A percentile compares a stretch with the other conserved stretches of the same genome.
These are phyloP conservation scores for Platycheirus albimanus DNA, from an alignment of 2,888 invertebrate species.

Conservation along the genomic window DNA sequence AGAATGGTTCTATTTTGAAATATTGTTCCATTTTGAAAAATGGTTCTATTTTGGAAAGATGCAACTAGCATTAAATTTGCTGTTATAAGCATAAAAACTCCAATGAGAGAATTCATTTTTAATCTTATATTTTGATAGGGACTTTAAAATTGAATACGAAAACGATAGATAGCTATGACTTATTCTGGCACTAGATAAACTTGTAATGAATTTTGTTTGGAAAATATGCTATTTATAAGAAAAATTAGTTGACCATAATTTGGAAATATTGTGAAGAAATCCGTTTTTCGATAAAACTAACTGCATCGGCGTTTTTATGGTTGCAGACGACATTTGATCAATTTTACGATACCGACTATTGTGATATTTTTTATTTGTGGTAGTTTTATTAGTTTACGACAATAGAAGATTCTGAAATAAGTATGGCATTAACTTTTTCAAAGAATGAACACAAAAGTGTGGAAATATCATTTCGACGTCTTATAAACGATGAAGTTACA, in stretches of 20 bases:
- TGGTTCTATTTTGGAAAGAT: background rate
- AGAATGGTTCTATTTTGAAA: too few relatives aligned
- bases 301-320: background rate
- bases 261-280: background rate
- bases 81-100: background rate
- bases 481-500: too few relatives aligned
- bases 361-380: background rate
- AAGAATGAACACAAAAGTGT: too few relatives aligned
- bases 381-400: background rate
- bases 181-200: background rate
- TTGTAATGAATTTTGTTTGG: background rate
- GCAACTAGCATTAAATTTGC: conserved; percentile 10
- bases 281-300: background rate
- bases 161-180: too few relatives aligned
- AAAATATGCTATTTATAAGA: conserved; percentile 7
- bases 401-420: too few relatives aligned
- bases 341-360: background rate
- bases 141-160: too few relatives aligned
- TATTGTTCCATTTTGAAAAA: too few relatives aligned
- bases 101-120: conserved; percentile 12
- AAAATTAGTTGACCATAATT: background rate
- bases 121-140: too few relatives aligned
- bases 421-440: too few relatives aligned
- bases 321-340: background rate
- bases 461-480: too few relatives aligned